Base-by-base conservation (phyloP, 2,888 invertebrate species). In the Noctua comes region DNA sequence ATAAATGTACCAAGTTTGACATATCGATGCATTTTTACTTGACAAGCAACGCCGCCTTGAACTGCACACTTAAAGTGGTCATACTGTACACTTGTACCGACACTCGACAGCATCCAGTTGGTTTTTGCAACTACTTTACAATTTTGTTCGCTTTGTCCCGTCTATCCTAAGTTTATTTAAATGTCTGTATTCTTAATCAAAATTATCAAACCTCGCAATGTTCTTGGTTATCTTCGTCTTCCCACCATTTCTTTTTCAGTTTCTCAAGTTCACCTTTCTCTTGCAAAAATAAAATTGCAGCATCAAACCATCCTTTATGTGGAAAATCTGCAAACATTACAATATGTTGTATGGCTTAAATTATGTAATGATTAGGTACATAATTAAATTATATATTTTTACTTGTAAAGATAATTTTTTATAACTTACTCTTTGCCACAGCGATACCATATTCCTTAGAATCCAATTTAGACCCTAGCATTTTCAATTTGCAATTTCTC, bases 201-300 rank as follows among this genome's bases (percentile, higher is more conserved):
- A 68, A 59, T 70, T 0, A 66, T 21, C 78, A 48, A 89, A 95
- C 95, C 90, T 92, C 88, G 82, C 96, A 95, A 70, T 91, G 85
- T 13, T 78, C 86, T 1, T 93, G 92, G 85, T 97, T 98, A 73
- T 98, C 97, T 90, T 97, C 97, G 80, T 97, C 96, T 90, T 98
- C 98, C 99, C 99, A 99, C 99, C 99, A 99, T 94, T 98, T 98
- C 66, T 97, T 97, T 93, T 99, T 99, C 75, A 99, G 93, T 65
- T 97, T 96, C 64, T 97, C 97, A 13, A 99, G 96, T 69, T 97
- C 97, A 0, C 99, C 99, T 76, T 97, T 97, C 94, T 99, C 99
- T 96, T 99, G 99, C 72, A 99, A 97, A 91, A 97, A 97, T 69
- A 99, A 96, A 82, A 99, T 98, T 4, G 99, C 98, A 79, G 98